phyloP scores from a whole-genome alignment of 2,797 vertebrate genomes.

The Steatocranus sp. region DNA sequence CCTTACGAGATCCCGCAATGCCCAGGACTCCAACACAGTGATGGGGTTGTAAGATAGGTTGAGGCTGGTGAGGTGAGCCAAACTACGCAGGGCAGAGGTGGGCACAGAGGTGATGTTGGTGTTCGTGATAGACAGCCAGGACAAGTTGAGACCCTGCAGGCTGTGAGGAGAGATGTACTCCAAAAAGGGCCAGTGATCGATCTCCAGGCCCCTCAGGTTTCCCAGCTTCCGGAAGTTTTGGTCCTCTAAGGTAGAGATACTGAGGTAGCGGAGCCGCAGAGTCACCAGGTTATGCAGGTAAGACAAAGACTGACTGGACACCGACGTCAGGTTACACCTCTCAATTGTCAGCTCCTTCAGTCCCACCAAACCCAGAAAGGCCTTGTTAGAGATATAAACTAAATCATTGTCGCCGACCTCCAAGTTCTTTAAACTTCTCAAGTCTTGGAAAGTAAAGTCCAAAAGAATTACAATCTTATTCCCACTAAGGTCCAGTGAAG shows the following conservation, averaged over 20 bases:
- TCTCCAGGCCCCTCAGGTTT: slow-evolving; percentile 87
- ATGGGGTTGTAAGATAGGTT: slow-evolving; percentile 96
- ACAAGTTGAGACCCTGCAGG: slow-evolving; percentile 93
- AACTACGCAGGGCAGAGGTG: slow-evolving; percentile 84
- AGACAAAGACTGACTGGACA: slow-evolving; percentile 89
- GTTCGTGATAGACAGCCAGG: slow-evolving; percentile 91
- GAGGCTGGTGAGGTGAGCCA: slow-evolving; percentile 88
- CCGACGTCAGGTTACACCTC: slow-evolving; percentile 92
- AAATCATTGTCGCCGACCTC: slow-evolving; percentile 97
- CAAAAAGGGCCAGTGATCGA: slow-evolving; percentile 92
- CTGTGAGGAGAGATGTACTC: slow-evolving; percentile 87
- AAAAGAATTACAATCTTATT: slow-evolving; percentile 95
- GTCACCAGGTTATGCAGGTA: slow-evolving; percentile 87
- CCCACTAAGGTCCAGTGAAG: slow-evolving; percentile 91
- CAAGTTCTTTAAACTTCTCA: slow-evolving; percentile 83
- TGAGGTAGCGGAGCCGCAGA: slow-evolving; percentile 88
- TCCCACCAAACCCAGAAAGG: slow-evolving; percentile 88
- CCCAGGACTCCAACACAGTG: slow-evolving; percentile 85
- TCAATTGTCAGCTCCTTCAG: slow-evolving; percentile 90
- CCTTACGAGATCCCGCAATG: slow-evolving; percentile 87
- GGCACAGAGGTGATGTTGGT: slow-evolving; percentile 94
- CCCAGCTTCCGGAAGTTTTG: slow-evolving; percentile 89
- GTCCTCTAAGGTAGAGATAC: slow-evolving; percentile 85
- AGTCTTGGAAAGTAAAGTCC: slow-evolving; percentile 93
- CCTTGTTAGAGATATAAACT: slow-evolving; percentile 96